Conservation (phyloP, 2,113 vertebrate genomes). For the Calyptomena viridis region DNA sequence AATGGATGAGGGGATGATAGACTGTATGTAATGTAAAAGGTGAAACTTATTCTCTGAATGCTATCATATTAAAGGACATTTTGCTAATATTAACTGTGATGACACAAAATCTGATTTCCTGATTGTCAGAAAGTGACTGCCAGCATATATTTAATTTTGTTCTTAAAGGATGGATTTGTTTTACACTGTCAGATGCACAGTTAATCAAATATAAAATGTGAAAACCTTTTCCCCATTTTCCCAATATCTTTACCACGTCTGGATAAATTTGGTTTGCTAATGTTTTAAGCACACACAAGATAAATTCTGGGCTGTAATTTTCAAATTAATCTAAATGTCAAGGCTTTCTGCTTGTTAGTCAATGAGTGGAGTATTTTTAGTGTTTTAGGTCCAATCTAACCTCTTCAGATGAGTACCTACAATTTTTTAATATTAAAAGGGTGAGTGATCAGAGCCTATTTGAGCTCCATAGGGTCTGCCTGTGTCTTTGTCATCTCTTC, state of each 20-base stretch:
- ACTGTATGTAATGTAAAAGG: slow-evolving; percentile 15
- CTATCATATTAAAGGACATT: slow-evolving; percentile 11
- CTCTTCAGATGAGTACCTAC: not conserved
- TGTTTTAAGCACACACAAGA: slow-evolving; percentile 17
- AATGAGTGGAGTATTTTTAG: slow-evolving; percentile 20
- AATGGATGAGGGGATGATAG: not conserved
- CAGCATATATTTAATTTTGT: slow-evolving; percentile 19
- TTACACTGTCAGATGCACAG: not conserved
- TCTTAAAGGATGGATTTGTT: not conserved
- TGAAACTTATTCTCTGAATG: slow-evolving; percentile 17
- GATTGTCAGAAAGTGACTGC: not conserved
- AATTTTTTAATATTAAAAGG: not conserved
- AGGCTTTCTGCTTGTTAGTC: not conserved
- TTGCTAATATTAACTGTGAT: slow-evolving; percentile 33
- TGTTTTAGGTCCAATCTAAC: not conserved
- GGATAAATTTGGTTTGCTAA: slow-evolving; percentile 31
- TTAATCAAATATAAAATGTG: not conserved
- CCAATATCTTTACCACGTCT: not conserved
- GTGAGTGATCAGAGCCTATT: not conserved
- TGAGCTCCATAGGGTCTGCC: not conserved
- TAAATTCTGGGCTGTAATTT: slow-evolving; percentile 31
- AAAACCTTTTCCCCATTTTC: not conserved
- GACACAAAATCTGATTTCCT: slow-evolving; percentile 7
- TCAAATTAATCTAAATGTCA: slow-evolving; percentile 55
- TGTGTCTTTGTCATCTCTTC: not conserved